These are phyloP conservation scores for Zenarchopterus dispar DNA, from an alignment of 2,797 vertebrate species.

Conservation along the genomic window DNA sequence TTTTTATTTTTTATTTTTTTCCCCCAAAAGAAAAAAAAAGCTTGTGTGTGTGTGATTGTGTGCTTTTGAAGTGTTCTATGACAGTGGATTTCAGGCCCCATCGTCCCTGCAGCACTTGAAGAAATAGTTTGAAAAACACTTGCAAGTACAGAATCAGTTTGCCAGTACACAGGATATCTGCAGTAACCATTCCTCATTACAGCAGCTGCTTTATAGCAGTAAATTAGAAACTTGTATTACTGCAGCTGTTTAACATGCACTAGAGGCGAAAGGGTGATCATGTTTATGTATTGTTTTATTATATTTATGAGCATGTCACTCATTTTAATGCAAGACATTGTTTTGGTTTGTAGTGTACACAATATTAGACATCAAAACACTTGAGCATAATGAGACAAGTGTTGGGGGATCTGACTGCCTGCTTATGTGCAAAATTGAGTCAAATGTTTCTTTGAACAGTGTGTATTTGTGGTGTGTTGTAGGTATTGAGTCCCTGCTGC, in stretches of 20 bases:
- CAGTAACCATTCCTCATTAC: conserved; percentile 15
- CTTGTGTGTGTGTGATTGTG: not conserved
- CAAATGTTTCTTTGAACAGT: conserved; percentile 17
- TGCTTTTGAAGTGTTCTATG: not conserved
- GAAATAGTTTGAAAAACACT: conserved; percentile 23
- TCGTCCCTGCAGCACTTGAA: conserved; percentile 14
- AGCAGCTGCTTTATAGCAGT: conserved; percentile 30
- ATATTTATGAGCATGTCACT: conserved; percentile 23
- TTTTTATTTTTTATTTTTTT: too few species aligned
- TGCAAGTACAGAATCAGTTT: conserved; percentile 32
- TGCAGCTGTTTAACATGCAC: conserved; percentile 14
- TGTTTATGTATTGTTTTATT: conserved; percentile 7
- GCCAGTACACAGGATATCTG: conserved; percentile 11
- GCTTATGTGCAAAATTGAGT: conserved; percentile 21
- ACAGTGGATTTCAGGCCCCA: conserved; percentile 1
- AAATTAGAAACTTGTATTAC: conserved; percentile 47
- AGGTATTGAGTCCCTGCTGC: conserved; percentile 93
- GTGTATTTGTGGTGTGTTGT: conserved; percentile 34
- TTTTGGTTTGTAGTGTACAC: conserved; percentile 1
- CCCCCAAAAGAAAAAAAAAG: too few species aligned
- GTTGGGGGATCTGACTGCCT: not conserved
- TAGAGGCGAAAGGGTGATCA: not conserved
- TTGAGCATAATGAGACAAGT: conserved; percentile 15
- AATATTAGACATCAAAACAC: conserved; percentile 13
- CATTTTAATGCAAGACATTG: conserved; percentile 11